Evolutionary conservation across 2,797 vertebrate genomes (phyloP), one percentile per base, ranked within the genome.

Genomic region (Sphenodon punctatus): DNA sequence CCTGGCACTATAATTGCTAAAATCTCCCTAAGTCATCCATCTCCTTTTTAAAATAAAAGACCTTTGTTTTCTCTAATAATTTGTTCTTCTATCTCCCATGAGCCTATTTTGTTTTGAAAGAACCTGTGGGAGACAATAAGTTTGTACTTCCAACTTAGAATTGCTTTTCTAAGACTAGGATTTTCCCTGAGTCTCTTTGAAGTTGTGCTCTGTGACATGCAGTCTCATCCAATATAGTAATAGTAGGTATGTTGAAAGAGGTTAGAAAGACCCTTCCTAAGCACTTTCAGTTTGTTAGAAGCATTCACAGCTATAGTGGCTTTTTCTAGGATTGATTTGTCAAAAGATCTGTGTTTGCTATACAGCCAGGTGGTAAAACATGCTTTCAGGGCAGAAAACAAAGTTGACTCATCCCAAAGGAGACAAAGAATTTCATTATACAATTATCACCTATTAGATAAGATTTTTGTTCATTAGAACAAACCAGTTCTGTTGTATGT

Each of bases 311-410:
- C 25, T 51, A 34, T 43, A 76, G 72, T 79, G 72, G 10, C 2
- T 74, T 84, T 71, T 82, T 12, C 10, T 38, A 27, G 36, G 20
- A 7, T 39, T 8, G 64, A 84, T 61, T 8, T 69, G 81, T 77
- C 19, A 48, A 25, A 48, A 6, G 5, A 25, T 48, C 25, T 48
- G 11, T 10, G 23, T 1, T 74, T 34, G 56, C 5, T 1, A 0
- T 53, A 25, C 36, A 82, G 68, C 87, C 71, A 16, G 67, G 2
- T 82, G 16, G 30, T 84, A 34, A 38, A 49, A 48, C 74, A 0
- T 43, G 17, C 2, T 78, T n/a, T n/a, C 20, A 4, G 0, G 0
- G 42, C 36, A 25, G 78, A 84, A 74, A 63, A 46, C 1, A 67
- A 3, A 55, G 43, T 5, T 76, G n/a, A n/a, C n/a, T n/a, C n/a